Conservation (phyloP, 2,888 invertebrate genomes). For the Dynastes grantii region DNA sequence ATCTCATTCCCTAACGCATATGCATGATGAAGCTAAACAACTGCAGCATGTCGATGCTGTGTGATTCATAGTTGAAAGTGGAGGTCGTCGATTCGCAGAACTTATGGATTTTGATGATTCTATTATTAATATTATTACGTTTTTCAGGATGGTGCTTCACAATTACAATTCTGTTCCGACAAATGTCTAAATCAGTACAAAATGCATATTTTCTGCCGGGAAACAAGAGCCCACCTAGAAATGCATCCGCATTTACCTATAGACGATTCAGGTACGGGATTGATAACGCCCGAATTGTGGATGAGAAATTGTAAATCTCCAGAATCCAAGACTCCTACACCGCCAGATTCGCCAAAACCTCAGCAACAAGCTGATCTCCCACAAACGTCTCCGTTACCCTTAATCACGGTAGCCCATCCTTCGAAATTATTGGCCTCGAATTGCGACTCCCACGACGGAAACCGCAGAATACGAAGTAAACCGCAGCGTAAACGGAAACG, state of each 20-base stretch:
- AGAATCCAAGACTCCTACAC: constrained; percentile 71
- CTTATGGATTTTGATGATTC: not conserved
- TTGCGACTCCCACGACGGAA: constrained; percentile 58
- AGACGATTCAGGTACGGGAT: constrained; percentile 61
- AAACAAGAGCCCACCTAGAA: constrained; percentile 93
- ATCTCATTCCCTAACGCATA: too few relatives aligned
- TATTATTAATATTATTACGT: constrained; percentile 7
- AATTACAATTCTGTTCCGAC: constrained; percentile 92
- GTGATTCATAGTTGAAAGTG: too few relatives aligned
- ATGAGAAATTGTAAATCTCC: constrained; percentile 81
- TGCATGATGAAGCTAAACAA: too few relatives aligned
- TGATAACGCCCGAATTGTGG: constrained; percentile 95
- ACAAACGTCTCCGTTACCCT: constrained; percentile 74
- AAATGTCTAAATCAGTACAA: constrained; percentile 97
- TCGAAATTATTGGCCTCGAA: constrained; percentile 75
- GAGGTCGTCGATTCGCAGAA: too few relatives aligned
- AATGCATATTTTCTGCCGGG: constrained; percentile 96
- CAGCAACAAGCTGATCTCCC: constrained; percentile 59
- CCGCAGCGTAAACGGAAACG: constrained; percentile 68
- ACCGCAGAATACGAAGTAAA: constrained; percentile 67
- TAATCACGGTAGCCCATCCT: constrained; percentile 79
- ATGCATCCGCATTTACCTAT: constrained; percentile 83
- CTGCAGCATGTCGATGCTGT: too few relatives aligned
- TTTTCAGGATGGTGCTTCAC: constrained; percentile 88
- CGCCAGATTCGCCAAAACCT: constrained; percentile 69